These are phyloP conservation scores for Andrena flavipes DNA, from an alignment of 2,888 invertebrate genomes.

Conservation along the genomic window DNA sequence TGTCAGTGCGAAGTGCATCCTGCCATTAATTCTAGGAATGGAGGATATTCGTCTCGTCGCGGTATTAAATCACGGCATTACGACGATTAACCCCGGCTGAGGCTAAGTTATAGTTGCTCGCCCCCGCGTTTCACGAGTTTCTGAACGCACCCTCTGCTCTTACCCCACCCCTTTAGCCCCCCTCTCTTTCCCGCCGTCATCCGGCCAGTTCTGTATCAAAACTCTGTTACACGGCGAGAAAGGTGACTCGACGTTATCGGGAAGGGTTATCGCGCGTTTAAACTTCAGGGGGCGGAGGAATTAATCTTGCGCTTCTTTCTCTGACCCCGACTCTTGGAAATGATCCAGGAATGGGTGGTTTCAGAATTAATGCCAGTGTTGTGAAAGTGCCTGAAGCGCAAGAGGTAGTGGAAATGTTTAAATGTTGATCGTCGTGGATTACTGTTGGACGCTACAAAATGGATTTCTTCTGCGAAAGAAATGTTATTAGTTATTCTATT, in stretches of 20 bases:
- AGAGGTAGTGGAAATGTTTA: not conserved
- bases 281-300: conserved; percentile 31
- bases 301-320: conserved; percentile 39
- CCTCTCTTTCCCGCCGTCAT: conserved; percentile 8
- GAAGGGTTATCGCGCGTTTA: conserved; percentile 50
- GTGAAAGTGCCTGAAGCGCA: not conserved
- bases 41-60: conserved; percentile 73
- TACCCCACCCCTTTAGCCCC: conserved; percentile 23
- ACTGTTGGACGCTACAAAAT: not conserved
- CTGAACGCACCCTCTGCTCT: conserved; percentile 49
- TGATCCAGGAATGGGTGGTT: not conserved
- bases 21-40: conserved; percentile 75
- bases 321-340: not conserved
- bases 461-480: not conserved
- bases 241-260: conserved; percentile 49
- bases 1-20: conserved; percentile 74
- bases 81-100: conserved; percentile 80
- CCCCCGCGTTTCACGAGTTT: conserved; percentile 59
- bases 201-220: conserved; percentile 55
- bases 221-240: conserved; percentile 49
- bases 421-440: not conserved
- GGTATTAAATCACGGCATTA: conserved; percentile 81
- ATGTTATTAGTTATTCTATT: too few relatives aligned
- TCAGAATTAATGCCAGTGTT: conserved; percentile 20
- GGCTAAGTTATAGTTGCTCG: conserved; percentile 79